phyloP scores from a whole-genome alignment of 2,113 vertebrate genomes.

The Gulo gulo region DNA sequence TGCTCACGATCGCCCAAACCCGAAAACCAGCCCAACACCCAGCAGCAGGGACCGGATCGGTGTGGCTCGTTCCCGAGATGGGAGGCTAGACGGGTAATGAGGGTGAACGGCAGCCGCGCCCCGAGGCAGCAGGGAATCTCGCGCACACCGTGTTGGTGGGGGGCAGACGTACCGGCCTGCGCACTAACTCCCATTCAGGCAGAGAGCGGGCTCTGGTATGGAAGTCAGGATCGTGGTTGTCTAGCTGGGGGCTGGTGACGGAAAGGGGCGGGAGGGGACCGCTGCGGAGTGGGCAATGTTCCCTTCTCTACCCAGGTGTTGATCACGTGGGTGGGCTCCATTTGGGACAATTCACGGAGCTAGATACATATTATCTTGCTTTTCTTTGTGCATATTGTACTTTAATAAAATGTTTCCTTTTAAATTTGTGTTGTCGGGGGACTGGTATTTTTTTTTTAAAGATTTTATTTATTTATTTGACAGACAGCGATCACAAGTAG shows the following conservation, averaged over 20 bases:
- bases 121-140: accelerated
- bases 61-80: background rate
- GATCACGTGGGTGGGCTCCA: background rate
- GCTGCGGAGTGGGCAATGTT: accelerated
- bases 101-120: background rate
- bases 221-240: background rate
- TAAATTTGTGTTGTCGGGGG: no score
- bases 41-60: background rate
- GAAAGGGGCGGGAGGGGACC: background rate
- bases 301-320: background rate
- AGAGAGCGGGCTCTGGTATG: accelerated
- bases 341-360: background rate
- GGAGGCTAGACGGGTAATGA: accelerated
- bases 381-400: background rate
- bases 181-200: accelerated
- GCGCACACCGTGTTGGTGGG: accelerated
- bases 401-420: background rate
- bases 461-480: no score
- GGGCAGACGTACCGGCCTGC: accelerated
- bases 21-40: background rate
- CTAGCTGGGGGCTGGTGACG: background rate
- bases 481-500: no score
- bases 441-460: no score
- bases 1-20: accelerated
- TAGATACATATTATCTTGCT: no score